phyloP scores from a whole-genome alignment of 2,113 vertebrate genomes.

The rabbit (Oryctolagus cuniculus) region mOryCun1.1 NC_091439.1:27202001-27202500 shows the following conservation, averaged over 20 bases:
- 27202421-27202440: slow-evolving; percentile 59
- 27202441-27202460: slow-evolving; percentile 87
- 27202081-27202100: background rate
- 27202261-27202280: slow-evolving; percentile 73
- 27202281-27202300: slow-evolving; percentile 37
- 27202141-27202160: slow-evolving; percentile 60
- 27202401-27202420: slow-evolving; percentile 60
- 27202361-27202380: slow-evolving; percentile 82
- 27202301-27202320: slow-evolving; percentile 72
- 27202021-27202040: slow-evolving; percentile 43
- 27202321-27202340: slow-evolving; percentile 80
- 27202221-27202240: slow-evolving; percentile 69
- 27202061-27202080: background rate
- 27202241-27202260: slow-evolving; percentile 60
- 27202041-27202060: background rate
- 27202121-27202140: too few species aligned
- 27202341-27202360: slow-evolving; percentile 82
- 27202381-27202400: slow-evolving; percentile 77
- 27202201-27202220: slow-evolving; percentile 60
- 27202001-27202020: slow-evolving; percentile 21
- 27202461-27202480: slow-evolving; percentile 87
- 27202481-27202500: slow-evolving; percentile 89
- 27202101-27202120: background rate
- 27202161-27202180: slow-evolving; percentile 78
- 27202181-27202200: background rate